Percentiles rank a stretch among this genome's conserved stretches.
phyloP scores from a whole-genome alignment of 2,888 invertebrate species.

The Trypoxylon attenuatum region DNA sequence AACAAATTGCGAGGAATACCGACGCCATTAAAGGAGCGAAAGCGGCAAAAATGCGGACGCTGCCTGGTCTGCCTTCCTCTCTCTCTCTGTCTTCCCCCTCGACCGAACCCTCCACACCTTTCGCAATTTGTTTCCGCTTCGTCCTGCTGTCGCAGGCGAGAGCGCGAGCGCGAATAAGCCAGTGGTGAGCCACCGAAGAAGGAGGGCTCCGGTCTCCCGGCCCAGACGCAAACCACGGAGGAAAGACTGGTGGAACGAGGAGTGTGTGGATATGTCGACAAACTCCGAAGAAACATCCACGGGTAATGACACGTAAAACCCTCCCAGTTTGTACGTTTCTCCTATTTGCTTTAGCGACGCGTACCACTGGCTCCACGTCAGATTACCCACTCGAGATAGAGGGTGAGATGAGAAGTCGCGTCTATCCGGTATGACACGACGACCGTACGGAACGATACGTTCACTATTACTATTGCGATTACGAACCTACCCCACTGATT shows the following conservation, averaged over 20 bases:
- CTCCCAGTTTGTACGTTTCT: constrained; percentile 6
- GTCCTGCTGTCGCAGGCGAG: constrained; percentile 13
- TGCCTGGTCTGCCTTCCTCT: constrained; percentile 18
- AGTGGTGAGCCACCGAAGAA: not conserved
- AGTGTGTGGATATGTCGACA: not conserved
- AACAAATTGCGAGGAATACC: constrained; percentile 60
- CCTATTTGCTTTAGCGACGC: not conserved
- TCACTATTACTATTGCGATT: no score
- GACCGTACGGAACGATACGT: no score
- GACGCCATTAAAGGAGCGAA: constrained; percentile 70
- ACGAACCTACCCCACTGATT: no score
- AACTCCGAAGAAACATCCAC: constrained; percentile 9
- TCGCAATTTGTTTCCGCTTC: constrained; percentile 48
- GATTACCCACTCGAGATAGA: not conserved
- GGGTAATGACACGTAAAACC: constrained; percentile 32
- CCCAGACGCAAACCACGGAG: no score
- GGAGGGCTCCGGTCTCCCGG: no score
- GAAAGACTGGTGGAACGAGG: no score
- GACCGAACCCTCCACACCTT: constrained; percentile 33
- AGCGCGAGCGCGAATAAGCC: constrained; percentile 2
- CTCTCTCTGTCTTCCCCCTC: constrained; percentile 2
- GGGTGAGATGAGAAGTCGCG: not conserved
- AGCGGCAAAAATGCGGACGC: constrained; percentile 63
- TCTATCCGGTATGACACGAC: no score
- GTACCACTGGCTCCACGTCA: not conserved